Evolutionary conservation across 2,888 invertebrate species (phyloP).

Genomic region (Athalia cordata): DNA sequence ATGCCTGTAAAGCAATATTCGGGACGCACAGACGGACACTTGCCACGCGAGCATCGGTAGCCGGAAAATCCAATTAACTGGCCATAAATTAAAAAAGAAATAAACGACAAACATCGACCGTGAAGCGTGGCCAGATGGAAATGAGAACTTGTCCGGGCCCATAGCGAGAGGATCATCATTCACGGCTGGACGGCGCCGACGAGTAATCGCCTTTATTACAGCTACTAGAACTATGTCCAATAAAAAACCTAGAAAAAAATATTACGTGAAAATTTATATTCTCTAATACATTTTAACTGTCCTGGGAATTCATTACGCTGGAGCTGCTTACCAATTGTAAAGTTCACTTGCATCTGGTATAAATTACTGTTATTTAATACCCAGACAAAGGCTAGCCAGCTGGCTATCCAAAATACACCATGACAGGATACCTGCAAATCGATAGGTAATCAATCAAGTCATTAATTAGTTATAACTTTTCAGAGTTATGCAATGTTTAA

Average conservation of each 20-base stretch:
- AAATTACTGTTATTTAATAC: slow-evolving; percentile 81
- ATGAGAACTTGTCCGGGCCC: slow-evolving; percentile 92
- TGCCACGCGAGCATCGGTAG: slow-evolving; percentile 86
- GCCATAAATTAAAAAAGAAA: slow-evolving; percentile 82
- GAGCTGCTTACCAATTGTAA: slow-evolving; percentile 82
- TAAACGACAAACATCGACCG: slow-evolving; percentile 85
- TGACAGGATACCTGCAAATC: slow-evolving; percentile 85
- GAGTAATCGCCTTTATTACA: slow-evolving; percentile 84
- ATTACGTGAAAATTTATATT: slow-evolving; percentile 35
- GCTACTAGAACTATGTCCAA: slow-evolving; percentile 88
- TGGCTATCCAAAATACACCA: slow-evolving; percentile 89
- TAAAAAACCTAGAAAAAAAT: slow-evolving; percentile 81
- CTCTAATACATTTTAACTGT: not conserved
- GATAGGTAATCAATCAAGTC: no score
- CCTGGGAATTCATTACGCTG: not conserved
- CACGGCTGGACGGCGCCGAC: slow-evolving; percentile 84
- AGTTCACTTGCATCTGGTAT: slow-evolving; percentile 89
- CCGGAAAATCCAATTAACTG: slow-evolving; percentile 78
- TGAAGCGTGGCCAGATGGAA: slow-evolving; percentile 97
- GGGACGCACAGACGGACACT: slow-evolving; percentile 83
- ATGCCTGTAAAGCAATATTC: slow-evolving; percentile 90
- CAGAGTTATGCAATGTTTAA: no score
- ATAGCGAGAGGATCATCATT: slow-evolving; percentile 81
- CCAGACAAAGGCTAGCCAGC: slow-evolving; percentile 87
- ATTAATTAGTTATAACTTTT: no score